These are phyloP conservation scores for Euthynnus affinis DNA, from an alignment of 2,797 vertebrate genomes.

Conservation along the genomic window DNA sequence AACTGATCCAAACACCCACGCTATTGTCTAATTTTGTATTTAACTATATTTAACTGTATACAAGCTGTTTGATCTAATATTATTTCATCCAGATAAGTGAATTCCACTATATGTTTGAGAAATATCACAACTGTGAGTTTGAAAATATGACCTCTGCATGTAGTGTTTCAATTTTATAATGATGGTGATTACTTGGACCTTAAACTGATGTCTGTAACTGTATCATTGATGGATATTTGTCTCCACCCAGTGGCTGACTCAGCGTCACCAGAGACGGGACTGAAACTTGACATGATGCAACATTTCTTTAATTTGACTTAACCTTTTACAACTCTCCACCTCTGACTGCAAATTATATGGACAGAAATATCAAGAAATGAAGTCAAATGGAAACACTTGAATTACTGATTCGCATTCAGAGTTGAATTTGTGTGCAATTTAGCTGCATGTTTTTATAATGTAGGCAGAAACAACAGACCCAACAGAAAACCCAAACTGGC, in stretches of 20 bases:
- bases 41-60: neutral
- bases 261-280: neutral
- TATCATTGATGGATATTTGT: conserved; percentile 1
- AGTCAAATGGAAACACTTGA: too few species aligned
- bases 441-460: too few species aligned
- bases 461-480: too few species aligned
- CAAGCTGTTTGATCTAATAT: neutral
- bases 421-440: too few species aligned
- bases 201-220: neutral
- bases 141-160: too few species aligned
- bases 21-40: neutral
- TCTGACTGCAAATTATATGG: neutral
- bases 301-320: neutral
- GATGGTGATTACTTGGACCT: too few species aligned
- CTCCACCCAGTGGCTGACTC: conserved; percentile 23
- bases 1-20: neutral
- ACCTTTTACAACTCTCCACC: neutral
- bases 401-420: too few species aligned
- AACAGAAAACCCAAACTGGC: too few species aligned
- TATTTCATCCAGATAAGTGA: neutral
- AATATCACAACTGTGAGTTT: neutral
- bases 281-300: neutral
- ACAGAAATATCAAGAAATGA: neutral
- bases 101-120: neutral
- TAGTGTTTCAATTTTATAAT: too few species aligned